Evolutionary conservation across 1,140 invertebrate species (phyloP), one percentile per base, ranked within the genome.

Genomic region (Arctopsyche grandis): DNA sequence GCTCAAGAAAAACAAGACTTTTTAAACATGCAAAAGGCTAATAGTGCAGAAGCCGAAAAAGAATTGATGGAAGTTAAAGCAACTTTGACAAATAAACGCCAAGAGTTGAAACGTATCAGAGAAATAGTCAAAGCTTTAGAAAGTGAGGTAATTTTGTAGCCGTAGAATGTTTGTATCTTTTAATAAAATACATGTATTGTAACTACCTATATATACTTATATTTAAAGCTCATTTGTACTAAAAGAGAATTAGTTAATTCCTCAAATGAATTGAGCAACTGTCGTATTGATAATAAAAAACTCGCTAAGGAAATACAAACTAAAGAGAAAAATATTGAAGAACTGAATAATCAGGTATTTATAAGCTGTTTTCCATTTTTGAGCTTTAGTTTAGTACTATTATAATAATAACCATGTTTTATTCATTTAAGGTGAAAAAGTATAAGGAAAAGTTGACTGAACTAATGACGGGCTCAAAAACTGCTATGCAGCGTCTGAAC

Each of bases 401-500:
- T n/a, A n/a, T n/a, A n/a, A n/a, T n/a, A n/a, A n/a, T n/a, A n/a
- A n/a, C n/a, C n/a, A n/a, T n/a, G n/a, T n/a, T n/a, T n/a, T n/a
- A n/a, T 48, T n/a, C 29, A 43, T 79, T 82, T 24, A 81, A 88
- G 88, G 85, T 88, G 1, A 84, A 76, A 79, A 85, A 87, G 9
- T 83, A 88, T 24, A 89, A 87, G 82, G 84, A 84, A 19, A 88
- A 88, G 69, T 22, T 87, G 14, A 43, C 78, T 5, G 87, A 88
- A 16, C 86, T 87, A 0, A 82, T 83, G 22, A 87, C 88, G 78
- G 88, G 86, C 69, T 84, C 85, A 0, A 87, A 88, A 80, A 85
- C 85, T 19, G 86, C 88, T 0, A 87, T 87, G 48, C 87, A 87
- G 82, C 83, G 88, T 10, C 85, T 86, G 0, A 87, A 86, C 48